A percentile compares a stretch with the other conserved stretches of the same genome.
These are phyloP conservation scores for Pteruthius melanotis DNA, from an alignment of 2,113 vertebrate species.

Conservation along the genomic window DNA sequence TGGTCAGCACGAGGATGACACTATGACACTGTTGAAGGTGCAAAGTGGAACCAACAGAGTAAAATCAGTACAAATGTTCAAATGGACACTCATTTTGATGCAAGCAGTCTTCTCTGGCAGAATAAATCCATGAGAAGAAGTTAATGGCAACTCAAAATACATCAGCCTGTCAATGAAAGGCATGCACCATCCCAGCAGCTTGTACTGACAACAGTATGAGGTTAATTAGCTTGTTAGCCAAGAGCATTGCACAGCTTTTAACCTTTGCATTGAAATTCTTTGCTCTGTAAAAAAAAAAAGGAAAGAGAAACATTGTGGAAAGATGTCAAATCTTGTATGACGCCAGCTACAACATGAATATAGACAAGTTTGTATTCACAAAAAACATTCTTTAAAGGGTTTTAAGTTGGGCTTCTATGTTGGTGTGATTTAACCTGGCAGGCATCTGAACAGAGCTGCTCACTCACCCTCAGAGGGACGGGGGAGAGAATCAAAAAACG, in stretches of 20 bases:
- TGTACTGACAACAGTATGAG: background rate
- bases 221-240: background rate
- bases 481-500: background rate
- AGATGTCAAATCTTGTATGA: background rate
- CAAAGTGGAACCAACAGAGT: background rate
- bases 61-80: background rate
- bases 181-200: background rate
- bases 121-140: background rate
- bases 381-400: background rate
- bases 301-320: background rate
- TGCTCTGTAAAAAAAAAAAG: background rate
- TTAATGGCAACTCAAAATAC: background rate
- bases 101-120: background rate
- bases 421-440: background rate
- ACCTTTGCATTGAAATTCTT: background rate
- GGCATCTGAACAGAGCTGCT: background rate
- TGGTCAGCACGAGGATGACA: background rate
- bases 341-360: background rate
- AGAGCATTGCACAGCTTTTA: background rate
- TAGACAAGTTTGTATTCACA: background rate
- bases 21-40: background rate
- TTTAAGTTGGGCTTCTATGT: background rate
- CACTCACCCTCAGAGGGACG: background rate
- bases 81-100: background rate
- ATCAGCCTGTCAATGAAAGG: background rate